A percentile compares a stretch with the other conserved stretches of the same genome.
These are phyloP conservation scores for Rhombomys opimus DNA, from an alignment of 2,113 vertebrate species.

Conservation along the genomic window DNA sequence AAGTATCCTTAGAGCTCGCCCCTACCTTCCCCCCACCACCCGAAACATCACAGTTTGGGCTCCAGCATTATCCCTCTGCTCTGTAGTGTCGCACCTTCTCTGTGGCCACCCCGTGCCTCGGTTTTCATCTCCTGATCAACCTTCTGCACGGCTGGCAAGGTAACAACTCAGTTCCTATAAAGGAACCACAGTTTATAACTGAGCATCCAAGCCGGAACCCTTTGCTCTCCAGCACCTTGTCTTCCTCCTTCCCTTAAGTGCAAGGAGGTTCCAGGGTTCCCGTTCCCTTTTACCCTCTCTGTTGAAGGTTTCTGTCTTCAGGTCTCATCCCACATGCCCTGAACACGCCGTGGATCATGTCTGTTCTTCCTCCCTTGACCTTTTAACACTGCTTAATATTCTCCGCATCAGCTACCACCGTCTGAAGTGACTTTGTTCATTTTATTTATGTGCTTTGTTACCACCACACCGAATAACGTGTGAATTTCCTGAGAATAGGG, in stretches of 20 bases:
- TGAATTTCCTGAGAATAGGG: not conserved
- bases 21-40: not conserved
- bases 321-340: not conserved
- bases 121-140: not conserved
- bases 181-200: constrained; percentile 21
- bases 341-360: not conserved
- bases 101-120: not conserved
- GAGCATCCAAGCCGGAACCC: not conserved
- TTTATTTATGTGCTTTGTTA: not conserved
- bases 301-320: not conserved
- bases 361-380: not conserved
- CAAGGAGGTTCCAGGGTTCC: not conserved
- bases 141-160: not conserved
- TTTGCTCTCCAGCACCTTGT: not conserved
- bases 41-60: not conserved
- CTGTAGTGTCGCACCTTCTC: not conserved
- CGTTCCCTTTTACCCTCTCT: not conserved
- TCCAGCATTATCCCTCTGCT: not conserved
- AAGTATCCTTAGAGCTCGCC: not conserved
- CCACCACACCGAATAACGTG: not conserved
- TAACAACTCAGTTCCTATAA: not conserved
- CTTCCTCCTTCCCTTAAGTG: not conserved
- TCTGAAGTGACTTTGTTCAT: not conserved
- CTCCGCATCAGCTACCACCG: not conserved
- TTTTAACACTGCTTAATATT: not conserved